Evolutionary conservation across 2,888 invertebrate species (phyloP).

Genomic region (Congeria kusceri): DNA sequence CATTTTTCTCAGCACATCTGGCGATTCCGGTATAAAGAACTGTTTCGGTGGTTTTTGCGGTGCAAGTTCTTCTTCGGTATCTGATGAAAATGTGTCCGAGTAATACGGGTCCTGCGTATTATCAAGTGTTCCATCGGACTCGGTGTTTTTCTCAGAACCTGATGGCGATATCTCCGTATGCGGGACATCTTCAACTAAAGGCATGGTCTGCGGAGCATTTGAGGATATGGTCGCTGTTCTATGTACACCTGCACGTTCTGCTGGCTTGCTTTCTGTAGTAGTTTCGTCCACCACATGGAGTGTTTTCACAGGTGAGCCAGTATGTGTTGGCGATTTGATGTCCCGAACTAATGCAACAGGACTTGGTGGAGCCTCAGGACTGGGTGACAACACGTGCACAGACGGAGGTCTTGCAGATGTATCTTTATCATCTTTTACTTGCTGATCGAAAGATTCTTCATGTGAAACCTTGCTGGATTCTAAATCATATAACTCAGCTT

Average conservation of each 20-base stretch:
- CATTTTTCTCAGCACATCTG: conserved; percentile 27
- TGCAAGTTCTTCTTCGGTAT: conserved; percentile 43
- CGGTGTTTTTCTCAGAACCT: conserved; percentile 13
- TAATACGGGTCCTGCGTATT: conserved; percentile 26
- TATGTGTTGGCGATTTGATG: too few relatives aligned
- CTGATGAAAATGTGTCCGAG: conserved; percentile 24
- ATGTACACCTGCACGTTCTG: neutral
- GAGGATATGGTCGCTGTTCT: conserved; percentile 43
- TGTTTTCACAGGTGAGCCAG: too few relatives aligned
- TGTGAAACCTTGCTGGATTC: too few relatives aligned
- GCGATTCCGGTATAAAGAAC: conserved; percentile 35
- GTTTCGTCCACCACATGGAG: too few relatives aligned
- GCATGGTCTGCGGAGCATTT: conserved; percentile 29
- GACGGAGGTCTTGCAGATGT: too few relatives aligned
- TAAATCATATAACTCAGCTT: too few relatives aligned
- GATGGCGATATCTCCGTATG: conserved; percentile 12
- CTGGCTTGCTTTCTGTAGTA: too few relatives aligned
- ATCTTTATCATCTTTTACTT: too few relatives aligned
- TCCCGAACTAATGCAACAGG: conserved; percentile 3
- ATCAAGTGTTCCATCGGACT: conserved; percentile 13
- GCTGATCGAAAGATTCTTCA: too few relatives aligned
- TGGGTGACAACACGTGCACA: too few relatives aligned
- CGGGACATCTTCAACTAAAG: conserved; percentile 47
- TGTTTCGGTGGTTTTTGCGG: conserved; percentile 33
- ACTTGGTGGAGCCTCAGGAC: neutral